Conservation (phyloP, 2,888 invertebrate species). For the Amiota communis region DNA sequence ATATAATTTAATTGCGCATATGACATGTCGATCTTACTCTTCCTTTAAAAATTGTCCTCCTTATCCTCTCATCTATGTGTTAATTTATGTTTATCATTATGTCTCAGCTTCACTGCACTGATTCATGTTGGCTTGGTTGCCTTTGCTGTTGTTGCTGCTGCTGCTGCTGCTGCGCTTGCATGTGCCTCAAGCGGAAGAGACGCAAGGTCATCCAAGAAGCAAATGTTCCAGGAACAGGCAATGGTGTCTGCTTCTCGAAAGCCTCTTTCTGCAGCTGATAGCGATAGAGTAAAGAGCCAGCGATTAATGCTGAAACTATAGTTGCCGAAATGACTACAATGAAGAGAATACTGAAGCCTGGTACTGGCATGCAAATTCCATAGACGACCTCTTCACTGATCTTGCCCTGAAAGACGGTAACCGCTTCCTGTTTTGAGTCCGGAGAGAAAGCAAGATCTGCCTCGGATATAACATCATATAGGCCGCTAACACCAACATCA, state of each 20-base stretch:
- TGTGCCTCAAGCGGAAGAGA: conserved; percentile 76
- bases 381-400: conserved; percentile 92
- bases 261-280: conserved; percentile 85
- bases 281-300: conserved; percentile 85
- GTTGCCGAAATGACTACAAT: conserved; percentile 90
- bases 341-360: conserved; percentile 90
- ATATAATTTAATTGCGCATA: neutral
- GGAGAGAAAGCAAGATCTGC: conserved; percentile 93
- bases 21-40: neutral
- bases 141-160: conserved; percentile 51
- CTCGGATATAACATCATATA: conserved; percentile 93
- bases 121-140: conserved; percentile 58
- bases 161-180: conserved; percentile 63
- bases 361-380: conserved; percentile 91
- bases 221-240: conserved; percentile 77
- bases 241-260: conserved; percentile 75
- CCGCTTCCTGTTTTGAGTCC: conserved; percentile 84
- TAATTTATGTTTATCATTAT: neutral
- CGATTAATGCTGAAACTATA: conserved; percentile 88
- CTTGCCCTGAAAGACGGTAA: conserved; percentile 90
- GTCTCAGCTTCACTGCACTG: conserved; percentile 58
- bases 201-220: conserved; percentile 85
- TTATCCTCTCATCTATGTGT: neutral
- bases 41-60: neutral
- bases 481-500: conserved; percentile 90